Evolutionary conservation across 2,113 vertebrate genomes (phyloP).

Genomic region (Hippocampus comes): DNA sequence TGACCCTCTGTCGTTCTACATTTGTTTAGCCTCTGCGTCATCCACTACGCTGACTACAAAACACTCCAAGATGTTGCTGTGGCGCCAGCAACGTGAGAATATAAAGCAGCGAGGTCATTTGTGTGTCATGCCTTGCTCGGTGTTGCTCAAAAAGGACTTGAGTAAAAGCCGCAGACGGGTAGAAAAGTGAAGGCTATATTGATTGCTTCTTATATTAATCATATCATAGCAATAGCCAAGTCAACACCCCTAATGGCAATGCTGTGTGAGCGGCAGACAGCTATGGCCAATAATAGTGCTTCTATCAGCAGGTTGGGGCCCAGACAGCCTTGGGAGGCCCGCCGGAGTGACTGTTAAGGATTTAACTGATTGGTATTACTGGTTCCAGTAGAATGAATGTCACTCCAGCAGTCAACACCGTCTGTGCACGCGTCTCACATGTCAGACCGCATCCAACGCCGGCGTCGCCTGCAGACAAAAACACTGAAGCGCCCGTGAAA

Average conservation of each 20-base stretch:
- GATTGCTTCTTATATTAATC: constrained; percentile 33
- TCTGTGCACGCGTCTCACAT: constrained; percentile 5
- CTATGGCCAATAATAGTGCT: constrained; percentile 21
- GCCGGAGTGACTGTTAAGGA: constrained; percentile 24
- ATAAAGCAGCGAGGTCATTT: constrained; percentile 28
- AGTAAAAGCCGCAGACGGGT: constrained; percentile 8
- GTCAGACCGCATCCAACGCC: background rate
- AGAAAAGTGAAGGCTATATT: constrained; percentile 18
- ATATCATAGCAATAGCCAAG: constrained; percentile 30
- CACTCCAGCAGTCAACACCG: constrained; percentile 9
- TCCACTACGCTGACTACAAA: constrained; percentile 35
- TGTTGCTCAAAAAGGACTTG: constrained; percentile 24
- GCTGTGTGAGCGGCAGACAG: constrained; percentile 35
- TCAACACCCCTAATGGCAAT: constrained; percentile 49
- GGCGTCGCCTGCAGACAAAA: constrained; percentile 12
- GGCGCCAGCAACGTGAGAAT: constrained; percentile 24
- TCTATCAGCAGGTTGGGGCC: constrained; percentile 39
- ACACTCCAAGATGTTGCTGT: constrained; percentile 29
- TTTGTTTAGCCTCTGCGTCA: constrained; percentile 62
- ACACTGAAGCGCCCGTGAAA: constrained; percentile 7
- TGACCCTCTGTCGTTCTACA: constrained; percentile 61
- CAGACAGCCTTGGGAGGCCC: constrained; percentile 22
- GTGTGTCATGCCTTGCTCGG: background rate
- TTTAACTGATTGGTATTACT: constrained; percentile 15
- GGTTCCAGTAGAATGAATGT: constrained; percentile 21